These are phyloP conservation scores for Cynopterus sphinx DNA, from an alignment of 2,797 vertebrate species.

Conservation along the genomic window DNA sequence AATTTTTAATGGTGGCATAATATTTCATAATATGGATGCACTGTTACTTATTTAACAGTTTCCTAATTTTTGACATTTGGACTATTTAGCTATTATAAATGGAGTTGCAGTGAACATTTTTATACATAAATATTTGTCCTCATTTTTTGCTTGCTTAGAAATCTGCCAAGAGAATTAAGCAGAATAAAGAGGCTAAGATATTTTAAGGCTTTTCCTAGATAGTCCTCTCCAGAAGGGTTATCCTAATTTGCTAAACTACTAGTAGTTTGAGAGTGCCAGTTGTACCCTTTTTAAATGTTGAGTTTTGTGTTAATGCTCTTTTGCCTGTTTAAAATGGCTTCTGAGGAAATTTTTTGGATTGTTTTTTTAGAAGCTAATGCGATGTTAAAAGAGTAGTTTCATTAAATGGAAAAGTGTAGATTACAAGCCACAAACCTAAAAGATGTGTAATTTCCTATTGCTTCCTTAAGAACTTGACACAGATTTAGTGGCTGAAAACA, in stretches of 20 bases:
- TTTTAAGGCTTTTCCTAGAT: neutral
- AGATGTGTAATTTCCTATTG: neutral
- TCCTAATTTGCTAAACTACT: neutral
- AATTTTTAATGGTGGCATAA: neutral
- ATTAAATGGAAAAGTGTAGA: neutral
- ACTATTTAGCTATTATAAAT: neutral
- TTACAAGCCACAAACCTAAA: neutral
- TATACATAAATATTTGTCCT: neutral
- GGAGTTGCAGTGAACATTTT: neutral
- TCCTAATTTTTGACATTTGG: neutral
- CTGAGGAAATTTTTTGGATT: neutral
- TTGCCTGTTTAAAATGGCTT: constrained; percentile 1
- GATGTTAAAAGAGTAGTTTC: neutral
- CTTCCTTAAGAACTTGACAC: neutral
- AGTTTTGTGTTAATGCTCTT: neutral
- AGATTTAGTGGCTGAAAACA: neutral
- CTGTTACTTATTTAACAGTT: neutral
- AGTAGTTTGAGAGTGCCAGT: neutral
- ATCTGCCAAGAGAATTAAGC: neutral
- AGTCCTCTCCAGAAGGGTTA: neutral
- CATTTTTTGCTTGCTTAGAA: neutral
- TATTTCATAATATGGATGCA: neutral
- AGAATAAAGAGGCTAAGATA: neutral
- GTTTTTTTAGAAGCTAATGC: neutral
- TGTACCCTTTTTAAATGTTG: neutral